phyloP scores from a whole-genome alignment of 2,888 invertebrate genomes.

The Lithosia quadra region DNA sequence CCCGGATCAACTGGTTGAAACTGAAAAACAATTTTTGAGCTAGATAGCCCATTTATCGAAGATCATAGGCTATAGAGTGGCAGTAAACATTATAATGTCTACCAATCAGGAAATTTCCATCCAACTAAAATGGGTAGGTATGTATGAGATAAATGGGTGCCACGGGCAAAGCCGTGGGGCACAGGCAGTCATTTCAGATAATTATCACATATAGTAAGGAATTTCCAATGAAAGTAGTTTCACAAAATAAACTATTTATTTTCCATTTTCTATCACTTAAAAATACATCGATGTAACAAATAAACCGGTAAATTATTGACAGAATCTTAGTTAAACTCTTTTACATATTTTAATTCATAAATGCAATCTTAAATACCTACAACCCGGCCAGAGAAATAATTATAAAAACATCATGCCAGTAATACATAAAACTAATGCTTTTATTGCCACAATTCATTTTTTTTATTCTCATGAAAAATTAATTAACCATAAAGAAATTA shows the following conservation, averaged over 20 bases:
- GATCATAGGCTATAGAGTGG: too few species aligned
- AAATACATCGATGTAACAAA: slow-evolving; percentile 82
- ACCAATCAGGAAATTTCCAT: too few species aligned
- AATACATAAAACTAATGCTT: slow-evolving; percentile 23
- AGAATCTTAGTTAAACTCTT: slow-evolving; percentile 67
- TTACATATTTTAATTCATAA: slow-evolving; percentile 72
- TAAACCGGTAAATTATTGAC: slow-evolving; percentile 74
- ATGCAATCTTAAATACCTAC: slow-evolving; percentile 68
- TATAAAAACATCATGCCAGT: slow-evolving; percentile 27
- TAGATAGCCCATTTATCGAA: too few species aligned
- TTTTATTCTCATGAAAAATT: slow-evolving; percentile 9
- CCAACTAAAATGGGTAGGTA: too few species aligned
- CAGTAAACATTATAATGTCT: too few species aligned
- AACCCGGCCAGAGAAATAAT: slow-evolving; percentile 53
- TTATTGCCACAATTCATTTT: slow-evolving; percentile 7
- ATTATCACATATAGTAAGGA: background rate
- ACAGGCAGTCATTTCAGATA: too few species aligned
- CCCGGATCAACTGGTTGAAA: too few species aligned
- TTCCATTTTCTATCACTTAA: slow-evolving; percentile 72
- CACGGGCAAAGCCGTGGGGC: too few species aligned
- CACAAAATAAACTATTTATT: slow-evolving; percentile 80
- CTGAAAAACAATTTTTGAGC: too few species aligned
- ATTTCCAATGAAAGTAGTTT: slow-evolving; percentile 25
- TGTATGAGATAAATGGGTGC: too few species aligned
- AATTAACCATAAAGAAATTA: slow-evolving; percentile 13